A percentile compares a stretch with the other conserved stretches of the same genome.
Evolutionary conservation across 1,140 invertebrate genomes (phyloP).

Genomic region (Drosophila orosa): DNA sequence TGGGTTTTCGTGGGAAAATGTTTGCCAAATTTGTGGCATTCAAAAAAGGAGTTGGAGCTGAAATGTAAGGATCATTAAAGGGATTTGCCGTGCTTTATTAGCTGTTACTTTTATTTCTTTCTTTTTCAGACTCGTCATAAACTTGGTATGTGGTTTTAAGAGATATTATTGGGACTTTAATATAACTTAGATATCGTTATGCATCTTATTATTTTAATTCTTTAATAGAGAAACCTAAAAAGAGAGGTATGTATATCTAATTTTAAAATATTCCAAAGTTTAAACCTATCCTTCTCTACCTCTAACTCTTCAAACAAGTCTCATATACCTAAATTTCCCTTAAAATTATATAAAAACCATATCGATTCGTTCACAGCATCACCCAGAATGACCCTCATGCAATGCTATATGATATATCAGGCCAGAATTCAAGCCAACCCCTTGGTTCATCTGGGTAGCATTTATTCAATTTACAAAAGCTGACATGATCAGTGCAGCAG

Average conservation of each 20-base stretch:
- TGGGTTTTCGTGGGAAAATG: conserved; percentile 63
- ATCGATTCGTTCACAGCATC: background rate
- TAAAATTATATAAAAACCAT: background rate
- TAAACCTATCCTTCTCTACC: background rate
- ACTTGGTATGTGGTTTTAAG: background rate
- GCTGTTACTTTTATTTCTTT: conserved; percentile 8
- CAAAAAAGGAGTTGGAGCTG: conserved; percentile 10
- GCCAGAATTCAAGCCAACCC: conserved; percentile 19
- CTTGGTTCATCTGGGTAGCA: conserved; percentile 24
- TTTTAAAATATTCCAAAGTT: too few relatives aligned
- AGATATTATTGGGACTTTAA: background rate
- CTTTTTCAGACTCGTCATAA: too few relatives aligned
- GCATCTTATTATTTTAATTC: background rate
- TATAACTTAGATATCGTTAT: background rate
- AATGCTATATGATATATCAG: conserved; percentile 3
- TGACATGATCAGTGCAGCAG: conserved; percentile 44
- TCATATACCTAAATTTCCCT: background rate
- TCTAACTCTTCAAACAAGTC: background rate
- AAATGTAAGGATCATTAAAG: conserved; percentile 30
- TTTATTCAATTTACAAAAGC: conserved; percentile 47
- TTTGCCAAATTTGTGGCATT: conserved; percentile 52
- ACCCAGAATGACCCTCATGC: conserved; percentile 16
- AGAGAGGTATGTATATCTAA: background rate
- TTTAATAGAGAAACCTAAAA: background rate
- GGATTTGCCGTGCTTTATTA: background rate